These are phyloP conservation scores for Orchesella flavescens DNA, from an alignment of 2,888 invertebrate genomes.

Conservation along the genomic window DNA sequence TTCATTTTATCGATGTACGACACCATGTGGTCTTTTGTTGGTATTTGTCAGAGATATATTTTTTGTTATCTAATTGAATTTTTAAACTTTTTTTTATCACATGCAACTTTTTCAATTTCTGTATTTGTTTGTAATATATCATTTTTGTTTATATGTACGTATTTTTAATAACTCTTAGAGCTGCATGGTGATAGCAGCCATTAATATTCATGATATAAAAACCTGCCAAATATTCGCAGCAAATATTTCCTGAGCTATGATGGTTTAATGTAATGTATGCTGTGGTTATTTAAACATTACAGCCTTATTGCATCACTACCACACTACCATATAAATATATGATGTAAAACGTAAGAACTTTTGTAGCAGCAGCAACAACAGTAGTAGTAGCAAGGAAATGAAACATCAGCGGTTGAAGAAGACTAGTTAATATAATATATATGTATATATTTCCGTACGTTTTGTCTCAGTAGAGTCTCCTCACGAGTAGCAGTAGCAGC, in stretches of 20 bases:
- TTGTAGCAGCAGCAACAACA: conserved; percentile 15
- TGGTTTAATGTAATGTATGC: conserved; percentile 18
- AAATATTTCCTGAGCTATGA: conserved; percentile 36
- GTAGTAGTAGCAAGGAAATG: conserved; percentile 24
- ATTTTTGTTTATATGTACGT: conserved; percentile 10
- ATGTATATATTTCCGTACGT: conserved; percentile 18
- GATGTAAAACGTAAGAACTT: conserved; percentile 8
- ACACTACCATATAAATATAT: conserved; percentile 1
- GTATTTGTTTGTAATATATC: conserved; percentile 24
- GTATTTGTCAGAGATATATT: conserved; percentile 15
- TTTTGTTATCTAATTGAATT: conserved; percentile 19
- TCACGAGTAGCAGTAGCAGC: conserved; percentile 42
- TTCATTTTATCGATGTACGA: conserved; percentile 17
- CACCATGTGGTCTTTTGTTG: conserved; percentile 34
- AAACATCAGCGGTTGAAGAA: conserved; percentile 48
- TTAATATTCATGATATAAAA: conserved; percentile 13
- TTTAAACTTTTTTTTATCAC: conserved; percentile 37
- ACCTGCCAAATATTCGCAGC: conserved; percentile 24
- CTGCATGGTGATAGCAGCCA: conserved; percentile 29
- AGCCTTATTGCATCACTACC: conserved; percentile 5
- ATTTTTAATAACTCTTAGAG: conserved; percentile 19
- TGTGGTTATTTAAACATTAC: neutral
- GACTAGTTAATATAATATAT: conserved; percentile 22
- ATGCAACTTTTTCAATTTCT: conserved; percentile 29
- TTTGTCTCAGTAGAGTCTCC: conserved; percentile 32